phyloP scores from a whole-genome alignment of 2,113 vertebrate species.

The Phylloscopus trochiloides region DNA sequence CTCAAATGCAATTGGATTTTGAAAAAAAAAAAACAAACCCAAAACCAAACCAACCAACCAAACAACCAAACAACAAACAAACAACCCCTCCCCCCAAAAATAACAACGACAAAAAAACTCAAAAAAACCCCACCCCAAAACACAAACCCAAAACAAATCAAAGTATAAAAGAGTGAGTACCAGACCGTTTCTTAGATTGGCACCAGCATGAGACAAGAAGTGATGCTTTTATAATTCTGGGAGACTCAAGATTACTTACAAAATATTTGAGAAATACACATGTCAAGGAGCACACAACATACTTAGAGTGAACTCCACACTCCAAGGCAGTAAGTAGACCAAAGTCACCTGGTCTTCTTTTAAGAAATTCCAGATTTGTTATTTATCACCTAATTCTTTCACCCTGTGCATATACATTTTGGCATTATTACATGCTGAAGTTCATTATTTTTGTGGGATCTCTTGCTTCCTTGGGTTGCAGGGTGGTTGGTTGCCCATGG shows the following conservation, averaged over 20 bases:
- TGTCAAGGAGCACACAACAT: not conserved
- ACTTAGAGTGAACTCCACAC: not conserved
- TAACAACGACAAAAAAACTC: too few relatives aligned
- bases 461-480: not conserved
- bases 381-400: not conserved
- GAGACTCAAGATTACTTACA: not conserved
- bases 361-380: not conserved
- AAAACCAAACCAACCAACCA: too few relatives aligned
- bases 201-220: not conserved
- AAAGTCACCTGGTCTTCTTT: not conserved
- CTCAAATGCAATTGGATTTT: not conserved
- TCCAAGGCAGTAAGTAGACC: not conserved
- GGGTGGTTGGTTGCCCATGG: not conserved
- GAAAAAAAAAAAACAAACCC: not conserved
- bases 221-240: not conserved
- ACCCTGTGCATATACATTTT: not conserved
- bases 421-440: not conserved
- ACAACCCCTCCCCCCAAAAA: too few relatives aligned
- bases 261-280: not conserved
- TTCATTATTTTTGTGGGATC: not conserved
- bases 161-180: not conserved
- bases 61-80: too few relatives aligned
- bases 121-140: too few relatives aligned
- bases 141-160: too few relatives aligned
- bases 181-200: not conserved